A percentile compares a stretch with the other conserved stretches of the same genome.
Conservation (phyloP, 2,888 invertebrate species). For the Cephus runcator region DNA sequence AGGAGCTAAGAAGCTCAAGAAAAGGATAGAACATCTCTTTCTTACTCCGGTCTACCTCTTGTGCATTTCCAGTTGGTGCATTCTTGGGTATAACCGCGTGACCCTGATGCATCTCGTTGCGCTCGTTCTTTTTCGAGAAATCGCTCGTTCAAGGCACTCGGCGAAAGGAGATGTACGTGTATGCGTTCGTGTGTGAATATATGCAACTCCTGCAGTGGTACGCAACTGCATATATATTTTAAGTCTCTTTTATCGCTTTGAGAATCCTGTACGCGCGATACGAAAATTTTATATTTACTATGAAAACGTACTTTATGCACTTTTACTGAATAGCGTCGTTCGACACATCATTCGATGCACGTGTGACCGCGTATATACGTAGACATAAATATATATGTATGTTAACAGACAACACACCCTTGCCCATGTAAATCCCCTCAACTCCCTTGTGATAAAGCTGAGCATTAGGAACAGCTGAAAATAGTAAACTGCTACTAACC, state of each 20-base stretch:
- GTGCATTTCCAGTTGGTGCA: neutral
- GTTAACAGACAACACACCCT: neutral
- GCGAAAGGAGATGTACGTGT: neutral
- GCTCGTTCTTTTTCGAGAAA: constrained; percentile 14
- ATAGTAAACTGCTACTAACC: neutral
- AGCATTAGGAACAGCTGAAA: neutral
- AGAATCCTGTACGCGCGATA: neutral
- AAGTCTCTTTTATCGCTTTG: neutral
- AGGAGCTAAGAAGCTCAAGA: neutral
- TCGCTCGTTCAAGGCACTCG: neutral
- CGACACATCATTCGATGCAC: neutral
- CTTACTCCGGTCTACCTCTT: neutral
- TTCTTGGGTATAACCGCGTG: constrained; percentile 19
- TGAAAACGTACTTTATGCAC: neutral
- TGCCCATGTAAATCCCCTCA: neutral
- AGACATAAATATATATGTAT: neutral
- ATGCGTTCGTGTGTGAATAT: neutral
- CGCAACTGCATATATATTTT: neutral
- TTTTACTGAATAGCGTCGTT: neutral
- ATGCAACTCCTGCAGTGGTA: neutral
- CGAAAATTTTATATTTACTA: neutral
- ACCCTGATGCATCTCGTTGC: constrained; percentile 35
- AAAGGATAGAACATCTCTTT: neutral
- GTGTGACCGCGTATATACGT: neutral
- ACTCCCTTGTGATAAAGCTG: neutral